Percentiles rank a stretch among this genome's conserved stretches.
phyloP scores from a whole-genome alignment of 2,113 vertebrate species.

The Ailurus styani region DNA sequence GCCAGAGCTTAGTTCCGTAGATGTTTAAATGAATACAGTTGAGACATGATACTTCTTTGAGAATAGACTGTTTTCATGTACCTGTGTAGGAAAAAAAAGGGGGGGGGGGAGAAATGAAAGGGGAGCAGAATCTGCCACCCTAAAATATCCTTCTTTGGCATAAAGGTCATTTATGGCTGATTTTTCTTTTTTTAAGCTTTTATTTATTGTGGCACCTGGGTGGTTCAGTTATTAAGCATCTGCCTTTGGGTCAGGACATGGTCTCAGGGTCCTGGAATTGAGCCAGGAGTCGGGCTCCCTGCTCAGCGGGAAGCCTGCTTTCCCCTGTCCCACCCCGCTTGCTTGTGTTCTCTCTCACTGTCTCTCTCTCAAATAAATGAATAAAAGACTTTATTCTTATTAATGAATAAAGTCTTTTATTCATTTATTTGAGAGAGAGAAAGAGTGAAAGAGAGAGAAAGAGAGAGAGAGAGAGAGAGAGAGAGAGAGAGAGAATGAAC shows the following conservation, averaged over 20 bases:
- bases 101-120: neutral
- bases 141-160: neutral
- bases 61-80: neutral
- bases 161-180: neutral
- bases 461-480: neutral
- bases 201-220: neutral
- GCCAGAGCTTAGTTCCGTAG: neutral
- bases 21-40: neutral
- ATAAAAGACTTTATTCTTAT: no score
- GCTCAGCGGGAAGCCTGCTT: no score
- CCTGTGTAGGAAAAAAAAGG: neutral
- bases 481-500: neutral
- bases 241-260: no score
- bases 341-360: no score
- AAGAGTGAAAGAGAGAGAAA: neutral
- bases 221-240: no score
- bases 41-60: neutral
- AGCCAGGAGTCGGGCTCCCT: no score
- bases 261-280: no score
- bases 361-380: no score
- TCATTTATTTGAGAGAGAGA: neutral
- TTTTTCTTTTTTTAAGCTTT: neutral
- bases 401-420: neutral
- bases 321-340: no score
- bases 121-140: neutral